Percentiles rank a stretch among this genome's conserved stretches.
Evolutionary conservation across 2,113 vertebrate genomes (phyloP).

Genomic region (Smithornis capensis): DNA sequence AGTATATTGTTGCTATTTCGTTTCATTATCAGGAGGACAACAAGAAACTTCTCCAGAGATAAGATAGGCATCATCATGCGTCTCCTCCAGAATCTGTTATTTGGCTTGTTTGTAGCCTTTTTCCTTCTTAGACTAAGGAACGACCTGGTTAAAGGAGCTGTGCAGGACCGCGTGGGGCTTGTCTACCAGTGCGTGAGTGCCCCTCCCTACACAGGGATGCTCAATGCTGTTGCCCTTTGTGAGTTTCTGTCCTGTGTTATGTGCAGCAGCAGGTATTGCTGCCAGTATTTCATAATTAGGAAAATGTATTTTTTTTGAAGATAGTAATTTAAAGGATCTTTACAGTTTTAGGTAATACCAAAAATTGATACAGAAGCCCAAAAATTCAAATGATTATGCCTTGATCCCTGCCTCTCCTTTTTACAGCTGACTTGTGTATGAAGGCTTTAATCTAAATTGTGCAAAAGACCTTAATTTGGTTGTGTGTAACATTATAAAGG

Average conservation of each 20-base stretch:
- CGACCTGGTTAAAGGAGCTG: conserved; percentile 81
- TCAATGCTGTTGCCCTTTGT: conserved; percentile 92
- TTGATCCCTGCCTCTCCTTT: background rate
- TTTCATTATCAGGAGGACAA: conserved; percentile 78
- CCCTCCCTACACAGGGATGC: conserved; percentile 90
- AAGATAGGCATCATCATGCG: conserved; percentile 88
- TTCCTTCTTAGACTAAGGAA: conserved; percentile 82
- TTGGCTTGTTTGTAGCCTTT: conserved; percentile 86
- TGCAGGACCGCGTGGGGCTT: conserved; percentile 91
- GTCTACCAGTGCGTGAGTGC: conserved; percentile 89
- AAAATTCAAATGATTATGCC: background rate
- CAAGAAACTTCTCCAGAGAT: conserved; percentile 86
- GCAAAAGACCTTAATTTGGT: background rate
- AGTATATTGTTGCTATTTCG: background rate
- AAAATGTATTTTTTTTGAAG: background rate
- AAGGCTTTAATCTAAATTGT: background rate
- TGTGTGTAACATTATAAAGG: background rate
- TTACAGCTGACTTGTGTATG: background rate
- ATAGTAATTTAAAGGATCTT: background rate
- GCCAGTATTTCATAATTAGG: background rate
- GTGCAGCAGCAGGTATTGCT: background rate
- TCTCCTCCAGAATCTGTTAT: conserved; percentile 90
- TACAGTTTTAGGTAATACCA: background rate
- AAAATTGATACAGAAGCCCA: background rate
- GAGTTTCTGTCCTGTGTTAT: conserved; percentile 66